These are phyloP conservation scores for Mormyrus lacerda DNA, from an alignment of 2,113 vertebrate species.

Conservation along the genomic window DNA sequence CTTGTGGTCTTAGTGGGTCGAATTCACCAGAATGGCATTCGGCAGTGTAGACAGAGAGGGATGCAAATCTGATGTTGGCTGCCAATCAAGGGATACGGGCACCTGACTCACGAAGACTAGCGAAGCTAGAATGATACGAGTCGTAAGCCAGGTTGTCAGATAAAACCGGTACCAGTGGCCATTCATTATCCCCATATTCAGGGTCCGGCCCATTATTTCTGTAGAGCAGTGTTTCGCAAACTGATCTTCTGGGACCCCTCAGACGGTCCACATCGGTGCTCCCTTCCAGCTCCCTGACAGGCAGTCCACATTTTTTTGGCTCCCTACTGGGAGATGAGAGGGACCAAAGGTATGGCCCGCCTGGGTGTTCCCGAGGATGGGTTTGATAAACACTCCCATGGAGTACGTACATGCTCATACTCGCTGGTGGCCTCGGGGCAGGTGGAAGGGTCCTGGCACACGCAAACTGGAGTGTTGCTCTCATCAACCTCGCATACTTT, in stretches of 20 bases:
- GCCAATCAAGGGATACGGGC: neutral
- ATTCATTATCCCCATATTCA: neutral
- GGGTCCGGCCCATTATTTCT: neutral
- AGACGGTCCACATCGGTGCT: neutral
- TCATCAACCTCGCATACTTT: slow-evolving; percentile 95
- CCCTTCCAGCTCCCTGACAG: neutral
- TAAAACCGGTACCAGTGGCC: neutral
- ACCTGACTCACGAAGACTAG: neutral
- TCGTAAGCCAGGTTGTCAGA: neutral
- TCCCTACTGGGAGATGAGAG: neutral
- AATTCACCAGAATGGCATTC: neutral
- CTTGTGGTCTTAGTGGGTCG: neutral
- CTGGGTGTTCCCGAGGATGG: neutral
- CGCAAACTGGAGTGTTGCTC: slow-evolving; percentile 87
- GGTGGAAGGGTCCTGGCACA: slow-evolving; percentile 90
- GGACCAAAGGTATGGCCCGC: neutral
- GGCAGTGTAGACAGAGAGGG: neutral
- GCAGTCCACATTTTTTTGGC: neutral
- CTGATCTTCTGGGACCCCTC: neutral
- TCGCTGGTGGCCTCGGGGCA: slow-evolving; percentile 71
- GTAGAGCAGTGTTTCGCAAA: neutral
- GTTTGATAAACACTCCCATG: neutral
- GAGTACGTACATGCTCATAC: slow-evolving; percentile 83
- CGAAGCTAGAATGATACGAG: neutral
- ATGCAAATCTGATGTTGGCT: neutral